Evolutionary conservation across 2,113 vertebrate genomes (phyloP).

Genomic region (Chamaea fasciata): DNA sequence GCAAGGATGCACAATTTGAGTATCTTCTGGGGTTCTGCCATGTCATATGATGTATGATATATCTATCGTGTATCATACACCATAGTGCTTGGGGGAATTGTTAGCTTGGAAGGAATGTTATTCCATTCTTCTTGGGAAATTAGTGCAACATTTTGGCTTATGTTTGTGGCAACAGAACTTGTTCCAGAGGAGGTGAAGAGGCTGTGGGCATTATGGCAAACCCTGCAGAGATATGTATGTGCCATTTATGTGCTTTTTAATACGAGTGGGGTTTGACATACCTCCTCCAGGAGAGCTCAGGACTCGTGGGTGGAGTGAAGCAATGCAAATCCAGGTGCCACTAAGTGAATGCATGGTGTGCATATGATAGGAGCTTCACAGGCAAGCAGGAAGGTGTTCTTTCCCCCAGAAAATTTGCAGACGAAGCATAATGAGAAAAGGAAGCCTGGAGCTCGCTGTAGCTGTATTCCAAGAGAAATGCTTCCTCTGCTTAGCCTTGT

Average conservation of each 20-base stretch:
- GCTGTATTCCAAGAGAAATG: background rate
- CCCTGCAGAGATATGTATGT: background rate
- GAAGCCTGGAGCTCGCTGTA: background rate
- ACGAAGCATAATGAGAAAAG: background rate
- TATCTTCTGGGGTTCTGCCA: background rate
- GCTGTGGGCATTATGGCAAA: background rate
- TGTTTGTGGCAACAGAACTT: background rate
- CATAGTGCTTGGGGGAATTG: background rate
- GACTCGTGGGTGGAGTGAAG: background rate
- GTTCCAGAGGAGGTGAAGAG: background rate
- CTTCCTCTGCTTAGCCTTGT: background rate
- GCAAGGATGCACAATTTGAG: background rate
- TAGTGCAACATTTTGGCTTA: background rate
- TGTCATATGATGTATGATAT: background rate
- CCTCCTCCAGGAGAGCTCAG: background rate
- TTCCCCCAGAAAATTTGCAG: background rate
- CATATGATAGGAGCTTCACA: background rate
- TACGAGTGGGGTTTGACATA: background rate
- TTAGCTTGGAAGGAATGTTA: background rate
- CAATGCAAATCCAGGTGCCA: background rate
- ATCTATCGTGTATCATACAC: background rate
- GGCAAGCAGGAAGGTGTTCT: background rate
- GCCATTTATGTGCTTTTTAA: background rate
- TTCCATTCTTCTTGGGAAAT: background rate
- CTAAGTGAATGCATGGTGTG: background rate